A percentile compares a stretch with the other conserved stretches of the same genome.
Conservation (phyloP, 2,888 invertebrate genomes). For the Lysandra coridon region DNA sequence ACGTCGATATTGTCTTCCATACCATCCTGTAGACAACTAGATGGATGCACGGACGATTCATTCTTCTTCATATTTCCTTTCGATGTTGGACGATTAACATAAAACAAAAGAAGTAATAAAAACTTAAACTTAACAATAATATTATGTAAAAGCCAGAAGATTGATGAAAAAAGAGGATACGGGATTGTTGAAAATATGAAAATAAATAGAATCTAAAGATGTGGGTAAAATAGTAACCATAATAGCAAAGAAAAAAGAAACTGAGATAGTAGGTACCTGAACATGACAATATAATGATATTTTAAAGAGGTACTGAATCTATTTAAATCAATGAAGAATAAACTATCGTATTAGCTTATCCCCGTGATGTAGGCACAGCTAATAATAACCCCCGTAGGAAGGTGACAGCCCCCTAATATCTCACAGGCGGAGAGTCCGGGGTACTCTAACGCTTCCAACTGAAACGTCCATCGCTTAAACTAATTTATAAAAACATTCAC, state of each 20-base stretch:
- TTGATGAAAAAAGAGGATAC: background rate
- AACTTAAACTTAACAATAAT: too few species aligned
- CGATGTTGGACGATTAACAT: background rate
- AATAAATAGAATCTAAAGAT: background rate
- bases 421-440: conserved; percentile 47
- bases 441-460: conserved; percentile 56
- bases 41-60: conserved; percentile 37
- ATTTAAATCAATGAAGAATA: too few species aligned
- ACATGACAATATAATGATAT: background rate
- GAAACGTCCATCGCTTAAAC: conserved; percentile 60
- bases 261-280: background rate
- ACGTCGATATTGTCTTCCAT: conserved; percentile 37
- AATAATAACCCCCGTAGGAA: conserved; percentile 16
- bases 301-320: background rate
- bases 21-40: conserved; percentile 34
- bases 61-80: background rate
- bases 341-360: background rate
- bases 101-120: background rate
- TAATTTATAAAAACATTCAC: conserved; percentile 52
- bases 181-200: background rate
- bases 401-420: conserved; percentile 20
- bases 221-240: too few species aligned
- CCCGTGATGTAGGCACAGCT: background rate
- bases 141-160: too few species aligned
- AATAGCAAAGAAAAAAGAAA: background rate